Evolutionary conservation across 1,140 invertebrate species (phyloP).

Genomic region (Caerostris extrusa): DNA sequence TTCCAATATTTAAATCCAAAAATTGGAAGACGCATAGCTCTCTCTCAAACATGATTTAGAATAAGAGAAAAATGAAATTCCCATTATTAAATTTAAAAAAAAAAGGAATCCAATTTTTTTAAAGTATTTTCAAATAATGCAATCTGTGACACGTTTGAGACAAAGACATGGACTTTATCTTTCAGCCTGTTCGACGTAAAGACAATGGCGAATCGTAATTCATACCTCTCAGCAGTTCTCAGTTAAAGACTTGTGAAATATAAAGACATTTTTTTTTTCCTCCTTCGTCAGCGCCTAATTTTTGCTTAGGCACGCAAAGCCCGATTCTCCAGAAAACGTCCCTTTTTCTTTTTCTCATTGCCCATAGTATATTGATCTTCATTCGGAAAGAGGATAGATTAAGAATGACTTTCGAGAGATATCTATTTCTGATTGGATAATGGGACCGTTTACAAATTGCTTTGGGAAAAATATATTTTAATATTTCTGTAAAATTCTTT

Average conservation of each 20-base stretch:
- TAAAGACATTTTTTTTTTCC: conserved; percentile 43
- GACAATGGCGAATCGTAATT: conserved; percentile 22
- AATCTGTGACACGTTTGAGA: background rate
- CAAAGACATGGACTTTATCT: background rate
- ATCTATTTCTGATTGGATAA: background rate
- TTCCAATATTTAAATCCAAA: no score
- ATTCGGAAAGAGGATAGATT: conserved; percentile 51
- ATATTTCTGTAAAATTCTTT: no score
- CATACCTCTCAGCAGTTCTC: conserved; percentile 33
- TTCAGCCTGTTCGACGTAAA: background rate
- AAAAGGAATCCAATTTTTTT: background rate
- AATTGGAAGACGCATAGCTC: no score
- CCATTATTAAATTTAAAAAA: no score
- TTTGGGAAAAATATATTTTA: background rate
- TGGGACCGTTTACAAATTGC: background rate
- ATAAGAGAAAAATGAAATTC: no score
- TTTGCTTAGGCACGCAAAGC: conserved; percentile 64
- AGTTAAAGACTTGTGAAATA: conserved; percentile 21
- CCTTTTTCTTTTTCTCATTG: background rate
- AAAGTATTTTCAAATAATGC: background rate
- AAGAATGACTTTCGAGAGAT: conserved; percentile 46
- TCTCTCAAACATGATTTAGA: no score
- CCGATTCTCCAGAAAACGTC: conserved; percentile 26
- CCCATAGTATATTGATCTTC: conserved; percentile 62
- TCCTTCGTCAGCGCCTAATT: conserved; percentile 54